A percentile compares a stretch with the other conserved stretches of the same genome.
These are phyloP conservation scores for Carpatolechia fugitivella DNA, from an alignment of 2,888 invertebrate species.

Conservation along the genomic window DNA sequence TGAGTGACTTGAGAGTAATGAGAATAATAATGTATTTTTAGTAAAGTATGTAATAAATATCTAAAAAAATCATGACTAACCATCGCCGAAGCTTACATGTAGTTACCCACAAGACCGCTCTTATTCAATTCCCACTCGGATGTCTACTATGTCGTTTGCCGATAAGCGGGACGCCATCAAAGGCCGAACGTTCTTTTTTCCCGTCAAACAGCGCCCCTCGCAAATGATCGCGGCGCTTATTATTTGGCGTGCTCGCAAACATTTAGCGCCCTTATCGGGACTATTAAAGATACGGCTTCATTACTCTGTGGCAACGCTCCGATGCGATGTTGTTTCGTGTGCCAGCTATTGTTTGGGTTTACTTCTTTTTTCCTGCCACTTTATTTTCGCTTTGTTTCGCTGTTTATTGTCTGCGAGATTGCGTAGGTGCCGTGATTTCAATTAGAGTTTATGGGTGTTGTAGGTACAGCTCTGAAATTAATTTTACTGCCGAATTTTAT, in stretches of 20 bases:
- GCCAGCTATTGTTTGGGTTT: constrained; percentile 20
- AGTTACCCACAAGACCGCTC: constrained; percentile 19
- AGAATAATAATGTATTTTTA: too few relatives aligned
- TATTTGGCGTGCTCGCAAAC: constrained; percentile 79
- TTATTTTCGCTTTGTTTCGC: constrained; percentile 23
- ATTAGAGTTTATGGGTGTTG: constrained; percentile 31
- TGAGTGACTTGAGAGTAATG: too few relatives aligned
- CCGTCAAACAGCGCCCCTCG: constrained; percentile 57
- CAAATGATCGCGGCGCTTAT: constrained; percentile 75
- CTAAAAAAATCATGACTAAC: neutral
- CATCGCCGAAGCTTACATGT: neutral
- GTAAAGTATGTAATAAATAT: neutral
- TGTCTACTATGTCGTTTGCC: constrained; percentile 42
- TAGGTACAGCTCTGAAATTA: neutral
- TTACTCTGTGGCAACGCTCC: constrained; percentile 39
- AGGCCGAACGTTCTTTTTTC: constrained; percentile 58
- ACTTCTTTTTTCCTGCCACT: constrained; percentile 12
- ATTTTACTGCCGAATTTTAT: neutral
- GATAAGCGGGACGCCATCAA: constrained; percentile 53
- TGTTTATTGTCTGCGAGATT: constrained; percentile 13
- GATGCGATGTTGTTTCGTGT: constrained; percentile 5
- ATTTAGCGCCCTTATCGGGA: constrained; percentile 75
- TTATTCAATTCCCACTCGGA: constrained; percentile 54
- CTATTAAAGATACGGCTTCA: constrained; percentile 79
- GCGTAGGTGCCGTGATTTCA: constrained; percentile 18